These are phyloP conservation scores for Telenomus remus DNA, from an alignment of 1,140 invertebrate genomes.

Conservation along the genomic window DNA sequence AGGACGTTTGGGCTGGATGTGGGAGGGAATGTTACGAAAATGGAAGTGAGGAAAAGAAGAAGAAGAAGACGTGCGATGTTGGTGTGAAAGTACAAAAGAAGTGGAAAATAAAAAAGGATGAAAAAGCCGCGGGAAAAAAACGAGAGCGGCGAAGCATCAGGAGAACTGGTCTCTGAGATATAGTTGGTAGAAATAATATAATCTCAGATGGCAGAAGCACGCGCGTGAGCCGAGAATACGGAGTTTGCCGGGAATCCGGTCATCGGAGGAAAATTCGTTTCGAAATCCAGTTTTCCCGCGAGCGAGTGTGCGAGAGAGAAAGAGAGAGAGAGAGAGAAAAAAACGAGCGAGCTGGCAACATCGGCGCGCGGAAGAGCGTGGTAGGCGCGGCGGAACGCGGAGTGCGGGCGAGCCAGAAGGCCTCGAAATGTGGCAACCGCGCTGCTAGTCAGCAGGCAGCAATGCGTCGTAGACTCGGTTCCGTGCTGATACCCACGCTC, in stretches of 20 bases:
- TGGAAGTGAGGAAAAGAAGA: constrained; percentile 2
- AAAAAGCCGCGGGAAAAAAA: constrained; percentile 2
- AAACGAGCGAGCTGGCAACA: constrained; percentile 62
- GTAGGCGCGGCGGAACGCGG: constrained; percentile 1
- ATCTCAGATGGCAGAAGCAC: constrained; percentile 49
- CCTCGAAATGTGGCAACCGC: constrained; percentile 74
- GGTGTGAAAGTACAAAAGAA: constrained; percentile 2
- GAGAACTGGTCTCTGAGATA: constrained; percentile 23
- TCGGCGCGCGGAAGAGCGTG: constrained; percentile 43
- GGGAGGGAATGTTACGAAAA: neutral
- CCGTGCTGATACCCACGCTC: constrained; percentile 76
- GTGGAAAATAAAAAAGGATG: neutral
- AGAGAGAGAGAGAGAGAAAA: constrained; percentile 3
- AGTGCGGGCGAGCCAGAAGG: constrained; percentile 44
- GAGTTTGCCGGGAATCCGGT: constrained; percentile 55
- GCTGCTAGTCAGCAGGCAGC: constrained; percentile 58
- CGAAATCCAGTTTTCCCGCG: constrained; percentile 75
- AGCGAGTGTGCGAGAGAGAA: constrained; percentile 53
- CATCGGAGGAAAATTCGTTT: constrained; percentile 70
- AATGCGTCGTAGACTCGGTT: constrained; percentile 73
- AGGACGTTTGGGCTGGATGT: too few species aligned
- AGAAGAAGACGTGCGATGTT: constrained; percentile 1
- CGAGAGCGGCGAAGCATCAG: constrained; percentile 4
- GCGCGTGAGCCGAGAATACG: constrained; percentile 41
- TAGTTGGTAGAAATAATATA: constrained; percentile 47